These are phyloP conservation scores for Lasioglossum figueresi DNA, from an alignment of 2,888 invertebrate genomes.

Conservation along the genomic window DNA sequence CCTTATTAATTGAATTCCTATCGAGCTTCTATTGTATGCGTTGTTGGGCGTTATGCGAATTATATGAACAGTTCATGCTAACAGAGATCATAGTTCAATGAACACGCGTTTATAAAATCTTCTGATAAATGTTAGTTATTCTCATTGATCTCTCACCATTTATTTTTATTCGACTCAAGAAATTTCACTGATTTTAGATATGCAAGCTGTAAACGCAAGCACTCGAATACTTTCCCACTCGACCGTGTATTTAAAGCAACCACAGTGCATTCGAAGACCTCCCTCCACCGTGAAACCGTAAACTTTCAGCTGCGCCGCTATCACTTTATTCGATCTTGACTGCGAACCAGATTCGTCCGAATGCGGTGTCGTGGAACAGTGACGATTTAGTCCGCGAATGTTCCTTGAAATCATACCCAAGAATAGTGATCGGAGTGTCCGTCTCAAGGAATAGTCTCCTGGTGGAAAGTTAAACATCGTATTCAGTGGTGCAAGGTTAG, in stretches of 20 bases:
- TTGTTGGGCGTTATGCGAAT: neutral
- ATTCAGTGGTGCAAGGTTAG: neutral
- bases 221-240: neutral
- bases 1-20: neutral
- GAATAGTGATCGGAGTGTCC: neutral
- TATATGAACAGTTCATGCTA: neutral
- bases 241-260: constrained; percentile 11
- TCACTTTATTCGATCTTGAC: neutral
- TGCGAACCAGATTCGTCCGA: neutral
- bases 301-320: neutral
- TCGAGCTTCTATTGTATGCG: neutral
- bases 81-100: neutral
- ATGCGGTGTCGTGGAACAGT: constrained; percentile 4
- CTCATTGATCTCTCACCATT: neutral
- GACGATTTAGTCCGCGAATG: neutral
- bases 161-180: neutral
- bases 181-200: neutral
- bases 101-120: neutral
- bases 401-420: neutral
- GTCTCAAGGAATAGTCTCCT: neutral
- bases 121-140: neutral
- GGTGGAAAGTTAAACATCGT: neutral
- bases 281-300: neutral
- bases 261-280: neutral
- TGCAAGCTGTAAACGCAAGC: neutral